These are phyloP conservation scores for Aphis gossypii DNA, from an alignment of 1,140 invertebrate genomes.

Conservation along the genomic window DNA sequence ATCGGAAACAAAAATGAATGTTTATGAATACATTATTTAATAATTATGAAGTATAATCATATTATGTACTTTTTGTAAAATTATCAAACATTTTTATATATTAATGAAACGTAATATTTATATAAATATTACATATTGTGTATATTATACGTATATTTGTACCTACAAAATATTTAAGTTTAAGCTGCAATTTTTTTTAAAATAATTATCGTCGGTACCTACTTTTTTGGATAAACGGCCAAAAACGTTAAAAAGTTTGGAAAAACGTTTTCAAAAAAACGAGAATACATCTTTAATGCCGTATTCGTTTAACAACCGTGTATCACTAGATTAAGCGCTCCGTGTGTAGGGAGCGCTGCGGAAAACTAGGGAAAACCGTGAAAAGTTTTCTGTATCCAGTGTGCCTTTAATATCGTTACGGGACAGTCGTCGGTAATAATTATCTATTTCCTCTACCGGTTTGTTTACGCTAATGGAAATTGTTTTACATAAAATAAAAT, in stretches of 20 bases:
- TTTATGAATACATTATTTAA: too few relatives aligned
- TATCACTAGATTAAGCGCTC: neutral
- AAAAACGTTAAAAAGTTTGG: too few relatives aligned
- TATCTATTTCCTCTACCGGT: neutral
- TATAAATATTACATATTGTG: neutral
- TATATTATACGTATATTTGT: neutral
- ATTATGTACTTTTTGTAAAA: too few relatives aligned
- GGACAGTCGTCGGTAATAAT: neutral
- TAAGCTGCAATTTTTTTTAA: neutral
- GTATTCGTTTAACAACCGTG: conserved; percentile 9
- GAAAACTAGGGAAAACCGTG: conserved; percentile 44
- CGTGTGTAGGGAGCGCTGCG: conserved; percentile 32
- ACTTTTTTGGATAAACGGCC: neutral
- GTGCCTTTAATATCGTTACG: conserved; percentile 20
- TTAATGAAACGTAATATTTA: neutral
- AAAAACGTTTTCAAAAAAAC: neutral
- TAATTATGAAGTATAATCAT: too few relatives aligned
- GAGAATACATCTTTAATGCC: neutral
- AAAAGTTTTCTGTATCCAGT: conserved; percentile 42
- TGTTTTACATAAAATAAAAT: neutral
- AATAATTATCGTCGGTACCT: neutral
- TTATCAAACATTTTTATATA: neutral
- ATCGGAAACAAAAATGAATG: too few relatives aligned
- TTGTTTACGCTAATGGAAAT: neutral
- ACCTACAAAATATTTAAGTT: neutral